phyloP scores from a whole-genome alignment of 2,113 vertebrate species.

The Oxyura jamaicensis region DNA sequence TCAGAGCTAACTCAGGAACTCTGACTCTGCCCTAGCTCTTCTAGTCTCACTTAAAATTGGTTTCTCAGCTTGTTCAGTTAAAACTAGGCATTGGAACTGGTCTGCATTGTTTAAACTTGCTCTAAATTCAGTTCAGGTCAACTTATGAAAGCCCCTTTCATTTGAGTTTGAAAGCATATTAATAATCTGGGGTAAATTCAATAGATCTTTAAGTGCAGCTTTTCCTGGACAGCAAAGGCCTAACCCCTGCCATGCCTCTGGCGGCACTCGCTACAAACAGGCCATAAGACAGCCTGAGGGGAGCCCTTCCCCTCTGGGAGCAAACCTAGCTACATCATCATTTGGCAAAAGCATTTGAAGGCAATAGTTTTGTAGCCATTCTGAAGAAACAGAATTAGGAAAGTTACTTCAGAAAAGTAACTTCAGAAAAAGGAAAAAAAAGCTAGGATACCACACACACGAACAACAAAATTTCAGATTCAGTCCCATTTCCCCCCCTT shows the following conservation, averaged over 20 bases:
- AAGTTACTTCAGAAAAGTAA: neutral
- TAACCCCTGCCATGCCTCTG: neutral
- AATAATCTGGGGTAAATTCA: neutral
- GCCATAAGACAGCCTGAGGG: neutral
- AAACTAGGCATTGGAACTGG: neutral
- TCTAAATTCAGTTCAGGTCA: neutral
- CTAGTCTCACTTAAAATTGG: neutral
- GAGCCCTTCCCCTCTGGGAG: neutral
- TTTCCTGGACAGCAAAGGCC: neutral
- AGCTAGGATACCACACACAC: rapidly evolving
- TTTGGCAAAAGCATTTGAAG: neutral
- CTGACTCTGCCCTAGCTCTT: neutral
- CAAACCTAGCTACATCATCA: neutral
- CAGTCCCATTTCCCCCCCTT: rapidly evolving
- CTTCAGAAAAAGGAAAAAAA: neutral
- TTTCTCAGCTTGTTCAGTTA: neutral
- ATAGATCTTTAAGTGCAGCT: neutral
- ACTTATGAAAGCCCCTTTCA: neutral
- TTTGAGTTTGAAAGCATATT: neutral
- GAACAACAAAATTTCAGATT: neutral
- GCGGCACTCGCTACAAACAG: neutral
- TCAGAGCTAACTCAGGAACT: neutral
- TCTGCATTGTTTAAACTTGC: neutral
- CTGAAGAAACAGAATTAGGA: neutral
- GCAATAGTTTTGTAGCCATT: neutral